Evolutionary conservation across 2,888 invertebrate genomes (phyloP).

Genomic region (Heterodera filipjevi): DNA sequence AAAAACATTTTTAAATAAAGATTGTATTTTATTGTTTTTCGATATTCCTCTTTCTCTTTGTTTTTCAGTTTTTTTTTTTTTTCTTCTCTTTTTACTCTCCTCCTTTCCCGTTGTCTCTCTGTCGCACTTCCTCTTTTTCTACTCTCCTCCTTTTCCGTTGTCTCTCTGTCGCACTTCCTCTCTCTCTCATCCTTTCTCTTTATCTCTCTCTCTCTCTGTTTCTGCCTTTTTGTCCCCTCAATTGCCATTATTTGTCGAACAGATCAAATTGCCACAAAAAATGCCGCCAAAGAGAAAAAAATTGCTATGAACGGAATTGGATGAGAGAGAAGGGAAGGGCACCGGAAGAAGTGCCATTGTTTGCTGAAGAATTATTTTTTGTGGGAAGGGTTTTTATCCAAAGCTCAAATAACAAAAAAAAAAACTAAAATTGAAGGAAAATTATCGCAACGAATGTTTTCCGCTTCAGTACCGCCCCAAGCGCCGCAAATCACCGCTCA

Average conservation of each 20-base stretch:
- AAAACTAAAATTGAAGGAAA: neutral
- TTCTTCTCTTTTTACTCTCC: neutral
- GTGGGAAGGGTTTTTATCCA: neutral
- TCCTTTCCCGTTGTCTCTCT: slow-evolving; percentile 8
- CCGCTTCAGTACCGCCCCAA: slow-evolving; percentile 55
- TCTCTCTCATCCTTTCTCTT: neutral
- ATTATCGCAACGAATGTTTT: neutral
- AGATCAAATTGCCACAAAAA: slow-evolving; percentile 17
- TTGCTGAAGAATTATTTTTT: slow-evolving; percentile 10
- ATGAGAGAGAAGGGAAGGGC: neutral
- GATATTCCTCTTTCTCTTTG: neutral
- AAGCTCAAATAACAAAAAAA: neutral
- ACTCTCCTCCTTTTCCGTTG: neutral
- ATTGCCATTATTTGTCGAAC: slow-evolving; percentile 8
- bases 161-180: neutral
- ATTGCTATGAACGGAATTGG: slow-evolving; percentile 5
- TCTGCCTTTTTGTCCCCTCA: neutral
- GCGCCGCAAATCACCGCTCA: slow-evolving; percentile 50
- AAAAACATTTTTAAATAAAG: too few relatives aligned
- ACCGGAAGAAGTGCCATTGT: neutral
- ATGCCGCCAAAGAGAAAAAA: slow-evolving; percentile 10
- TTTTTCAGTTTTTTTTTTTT: neutral
- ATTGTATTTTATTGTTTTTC: neutral
- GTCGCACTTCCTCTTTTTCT: neutral
- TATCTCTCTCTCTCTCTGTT: neutral